Evolutionary conservation across 2,797 vertebrate genomes (phyloP), one percentile per base, ranked within the genome.

Genomic region (Glyptemys insculpta): DNA sequence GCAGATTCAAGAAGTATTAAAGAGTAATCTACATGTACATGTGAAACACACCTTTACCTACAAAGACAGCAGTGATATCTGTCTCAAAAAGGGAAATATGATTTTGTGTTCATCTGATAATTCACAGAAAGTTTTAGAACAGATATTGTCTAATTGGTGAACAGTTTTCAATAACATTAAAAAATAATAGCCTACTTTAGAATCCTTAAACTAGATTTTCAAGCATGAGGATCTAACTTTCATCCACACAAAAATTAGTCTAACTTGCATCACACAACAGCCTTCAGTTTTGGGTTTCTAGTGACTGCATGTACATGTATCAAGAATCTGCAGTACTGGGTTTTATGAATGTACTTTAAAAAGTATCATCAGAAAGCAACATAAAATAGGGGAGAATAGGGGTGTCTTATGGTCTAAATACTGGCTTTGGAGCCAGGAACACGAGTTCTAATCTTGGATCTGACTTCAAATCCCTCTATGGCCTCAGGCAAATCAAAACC

Each of bases 1-100:
- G 93, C 95, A 92, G 96, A 97, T 96, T 96, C 96, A 93, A 97
- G 96, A 97, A 97, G 95, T 95, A 97, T 96, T 97, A 96, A 96
- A 95, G 76, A 96, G 89, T 23, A 0, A 96, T 79, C 56, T 92
- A 95, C 62, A 0, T 21, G 81, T 25, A 80, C 31, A 1, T 41
- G 19, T 41, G n/a, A 37, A 41, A 72, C 65, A 37, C n/a, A 72
- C 62, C n/a, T 37, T 37, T 68, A 37, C n/a, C n/a, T 1, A 94
- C 29, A 79, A 92, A 93, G 89, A 91, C 4, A 29, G 65, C 37
- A 94, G 89, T 23, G 72, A 52, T 92, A 16, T 74, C 95, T 94
- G 86, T 79, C 83, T 68, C 87, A 85, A 85, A 94, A 93, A 85
- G 0, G 31, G 76, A 91, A 81, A 81, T 96, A 95, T 81, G 62